Conservation (phyloP, 2,888 invertebrate genomes). For the Macrosiphum euphorbiae region DNA sequence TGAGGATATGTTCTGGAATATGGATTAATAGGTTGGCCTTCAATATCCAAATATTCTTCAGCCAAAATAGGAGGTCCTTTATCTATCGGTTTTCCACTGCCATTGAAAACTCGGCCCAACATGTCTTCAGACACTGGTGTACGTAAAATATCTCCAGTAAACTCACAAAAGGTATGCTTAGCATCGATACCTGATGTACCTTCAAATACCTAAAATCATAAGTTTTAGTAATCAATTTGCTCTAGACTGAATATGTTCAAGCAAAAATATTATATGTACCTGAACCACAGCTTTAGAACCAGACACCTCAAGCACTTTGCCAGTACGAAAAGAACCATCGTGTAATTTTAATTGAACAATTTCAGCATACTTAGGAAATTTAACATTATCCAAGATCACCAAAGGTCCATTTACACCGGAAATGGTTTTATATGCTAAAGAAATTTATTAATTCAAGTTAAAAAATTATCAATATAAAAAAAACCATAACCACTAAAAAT, state of each 20-base stretch:
- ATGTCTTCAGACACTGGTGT: constrained; percentile 99
- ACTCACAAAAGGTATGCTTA: constrained; percentile 98
- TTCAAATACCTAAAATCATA: constrained; percentile 88
- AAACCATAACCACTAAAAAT: constrained; percentile 45
- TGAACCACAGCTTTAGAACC: constrained; percentile 98
- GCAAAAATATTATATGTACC: constrained; percentile 70
- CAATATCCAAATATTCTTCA: constrained; percentile 98
- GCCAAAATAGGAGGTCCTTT: constrained; percentile 99
- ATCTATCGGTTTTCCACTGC: constrained; percentile 99
- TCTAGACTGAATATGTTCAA: background rate
- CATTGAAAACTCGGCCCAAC: constrained; percentile 99
- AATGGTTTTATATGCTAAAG: constrained; percentile 97
- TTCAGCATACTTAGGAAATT: constrained; percentile 99
- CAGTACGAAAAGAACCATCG: constrained; percentile 96
- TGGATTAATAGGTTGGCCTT: constrained; percentile 99
- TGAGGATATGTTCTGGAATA: constrained; percentile 99
- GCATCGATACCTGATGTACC: constrained; percentile 99
- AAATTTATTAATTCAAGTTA: constrained; percentile 44
- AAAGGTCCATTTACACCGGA: constrained; percentile 99
- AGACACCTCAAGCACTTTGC: constrained; percentile 97
- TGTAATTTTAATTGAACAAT: constrained; percentile 95
- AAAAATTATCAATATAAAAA: constrained; percentile 42
- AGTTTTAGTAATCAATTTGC: background rate
- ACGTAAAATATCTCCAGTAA: constrained; percentile 98
- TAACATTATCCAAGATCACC: constrained; percentile 99